phyloP scores from a whole-genome alignment of 53 echinoderm and acorn worm genomes.

The Astropecten irregularis region DNA sequence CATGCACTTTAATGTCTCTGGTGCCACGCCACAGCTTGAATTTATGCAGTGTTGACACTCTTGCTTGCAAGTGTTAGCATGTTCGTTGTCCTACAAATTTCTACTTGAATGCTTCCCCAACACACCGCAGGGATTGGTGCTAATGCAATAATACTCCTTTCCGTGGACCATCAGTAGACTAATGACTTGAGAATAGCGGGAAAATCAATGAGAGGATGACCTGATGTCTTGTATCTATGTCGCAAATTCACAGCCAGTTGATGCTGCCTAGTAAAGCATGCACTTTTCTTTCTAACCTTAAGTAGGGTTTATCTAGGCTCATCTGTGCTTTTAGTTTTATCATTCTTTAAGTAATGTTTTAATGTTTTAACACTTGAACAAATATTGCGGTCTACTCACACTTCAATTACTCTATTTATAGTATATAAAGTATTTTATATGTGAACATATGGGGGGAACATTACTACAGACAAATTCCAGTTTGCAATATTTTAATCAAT shows the following conservation, averaged over 20 bases:
- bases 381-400: too few relatives aligned
- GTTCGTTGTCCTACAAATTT: conserved; percentile 61
- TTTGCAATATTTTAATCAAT: too few relatives aligned
- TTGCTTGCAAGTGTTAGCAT: conserved; percentile 44
- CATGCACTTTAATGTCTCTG: conserved; percentile 42
- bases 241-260: conserved; percentile 34
- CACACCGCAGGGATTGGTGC: conserved; percentile 47
- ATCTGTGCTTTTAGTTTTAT: neutral
- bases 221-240: conserved; percentile 53
- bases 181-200: conserved; percentile 47
- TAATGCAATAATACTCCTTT: conserved; percentile 46
- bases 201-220: conserved; percentile 56
- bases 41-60: conserved; percentile 47
- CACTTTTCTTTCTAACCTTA: neutral
- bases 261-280: neutral
- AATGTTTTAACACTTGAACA: neutral
- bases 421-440: too few relatives aligned
- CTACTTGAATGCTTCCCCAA: conserved; percentile 37
- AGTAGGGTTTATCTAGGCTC: neutral
- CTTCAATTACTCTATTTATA: too few relatives aligned
- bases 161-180: conserved; percentile 46
- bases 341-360: neutral
- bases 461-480: too few relatives aligned
- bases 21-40: conserved; percentile 31
- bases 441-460: too few relatives aligned